phyloP scores from a whole-genome alignment of 2,888 invertebrate species.

The Tortrix viridana region DNA sequence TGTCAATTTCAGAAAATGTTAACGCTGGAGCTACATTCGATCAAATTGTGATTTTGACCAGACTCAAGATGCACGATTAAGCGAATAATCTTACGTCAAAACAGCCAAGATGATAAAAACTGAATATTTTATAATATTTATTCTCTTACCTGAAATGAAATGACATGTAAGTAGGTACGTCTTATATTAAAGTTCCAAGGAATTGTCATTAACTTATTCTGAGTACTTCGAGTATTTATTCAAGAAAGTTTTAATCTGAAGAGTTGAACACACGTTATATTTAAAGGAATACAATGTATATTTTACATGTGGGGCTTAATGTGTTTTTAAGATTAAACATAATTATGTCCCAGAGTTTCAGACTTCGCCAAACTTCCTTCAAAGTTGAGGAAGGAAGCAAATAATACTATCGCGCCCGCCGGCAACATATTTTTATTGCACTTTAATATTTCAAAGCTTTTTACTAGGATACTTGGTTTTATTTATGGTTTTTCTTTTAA shows the following conservation, averaged over 20 bases:
- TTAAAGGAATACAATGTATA: conserved; percentile 17
- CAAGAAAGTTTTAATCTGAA: conserved; percentile 11
- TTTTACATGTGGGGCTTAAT: not conserved
- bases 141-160: too few relatives aligned
- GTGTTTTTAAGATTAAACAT: conserved; percentile 8
- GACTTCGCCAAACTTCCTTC: conserved; percentile 13
- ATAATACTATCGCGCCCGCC: conserved; percentile 28
- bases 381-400: conserved; percentile 28
- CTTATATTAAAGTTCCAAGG: too few relatives aligned
- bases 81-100: too few relatives aligned
- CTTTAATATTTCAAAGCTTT: conserved; percentile 37
- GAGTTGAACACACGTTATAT: conserved; percentile 10
- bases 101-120: too few relatives aligned
- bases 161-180: too few relatives aligned
- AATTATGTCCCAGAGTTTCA: conserved; percentile 26
- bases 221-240: conserved; percentile 19
- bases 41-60: too few relatives aligned
- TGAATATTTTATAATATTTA: too few relatives aligned
- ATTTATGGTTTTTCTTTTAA: conserved; percentile 30
- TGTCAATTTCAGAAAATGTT: too few relatives aligned
- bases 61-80: too few relatives aligned
- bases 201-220: conserved; percentile 15
- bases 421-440: conserved; percentile 35
- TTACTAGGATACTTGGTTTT: conserved; percentile 30
- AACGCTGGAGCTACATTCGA: too few relatives aligned